Evolutionary conservation across 2,797 vertebrate genomes (phyloP), one percentile per base, ranked within the genome.

Genomic region (Spea hammondii): DNA sequence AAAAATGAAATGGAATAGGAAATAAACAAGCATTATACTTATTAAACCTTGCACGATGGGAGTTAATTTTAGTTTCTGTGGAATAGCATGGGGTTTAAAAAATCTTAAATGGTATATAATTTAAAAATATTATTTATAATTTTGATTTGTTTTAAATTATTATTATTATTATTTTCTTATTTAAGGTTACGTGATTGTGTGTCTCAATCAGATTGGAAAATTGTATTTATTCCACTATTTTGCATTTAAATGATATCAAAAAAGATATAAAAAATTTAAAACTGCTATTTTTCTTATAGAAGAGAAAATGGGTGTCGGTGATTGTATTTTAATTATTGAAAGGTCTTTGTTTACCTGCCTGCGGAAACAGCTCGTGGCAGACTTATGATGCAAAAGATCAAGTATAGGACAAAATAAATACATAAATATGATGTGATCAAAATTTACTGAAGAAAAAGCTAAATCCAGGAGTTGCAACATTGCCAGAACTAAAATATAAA

Each of bases 271-370:
- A 93, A 92, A 93, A 47, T 91, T 91, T 92, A 93, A 94, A 95
- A 94, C 92, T 95, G 93, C 91, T 95, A 93, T 96, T 96, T 95
- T 95, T 94, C 92, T 94, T 93, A 92, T 91, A 91, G 91, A 93
- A 91, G 91, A 95, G 90, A 89, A 92, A 93, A 89, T 92, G 88
- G 91, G 90, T 92, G 92, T 93, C 88, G 92, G 91, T 93, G 92
- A 91, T 90, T 91, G 95, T 95, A 96, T 94, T 95, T 94, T 92
- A 94, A 93, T 92, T 96, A 96, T 96, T 96, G 94, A 95, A 93
- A 91, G 93, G 86, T 92, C 89, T 91, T 89, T 93, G 92, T 96
- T 92, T 94, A 95, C 94, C 94, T 93, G 92, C 92, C 94, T 94
- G 92, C 87, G 85, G 91, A 88, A 91, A 93, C 93, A 93, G 92